Percentiles rank a stretch among this genome's conserved stretches.
Conservation (phyloP, 2,113 vertebrate species). For the Pandion haliaetus region DNA sequence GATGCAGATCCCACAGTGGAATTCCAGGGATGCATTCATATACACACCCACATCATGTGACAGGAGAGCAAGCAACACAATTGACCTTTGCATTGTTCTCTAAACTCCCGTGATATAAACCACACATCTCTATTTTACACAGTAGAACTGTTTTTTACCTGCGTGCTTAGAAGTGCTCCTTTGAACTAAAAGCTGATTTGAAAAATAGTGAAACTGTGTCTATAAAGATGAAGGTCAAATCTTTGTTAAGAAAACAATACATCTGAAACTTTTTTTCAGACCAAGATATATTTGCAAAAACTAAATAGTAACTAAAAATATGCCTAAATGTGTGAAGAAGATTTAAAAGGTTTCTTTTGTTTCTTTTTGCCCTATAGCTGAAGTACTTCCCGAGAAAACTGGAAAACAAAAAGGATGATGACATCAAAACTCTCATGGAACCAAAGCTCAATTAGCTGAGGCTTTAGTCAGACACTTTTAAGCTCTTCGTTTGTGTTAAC, state of each 20-base stretch:
- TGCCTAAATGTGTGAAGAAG: background rate
- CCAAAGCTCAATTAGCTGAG: background rate
- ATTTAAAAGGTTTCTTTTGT: background rate
- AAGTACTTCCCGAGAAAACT: background rate
- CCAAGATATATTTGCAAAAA: background rate
- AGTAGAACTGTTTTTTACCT: background rate
- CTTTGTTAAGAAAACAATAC: background rate
- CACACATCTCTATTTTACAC: constrained; percentile 28
- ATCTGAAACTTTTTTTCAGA: background rate
- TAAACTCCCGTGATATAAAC: constrained; percentile 40
- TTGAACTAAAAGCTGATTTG: constrained; percentile 28
- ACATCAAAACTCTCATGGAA: background rate
- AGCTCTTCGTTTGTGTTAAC: background rate
- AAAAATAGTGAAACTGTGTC: background rate
- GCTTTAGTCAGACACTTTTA: background rate
- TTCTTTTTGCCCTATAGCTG: background rate
- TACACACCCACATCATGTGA: constrained; percentile 59
- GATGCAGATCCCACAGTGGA: constrained; percentile 79
- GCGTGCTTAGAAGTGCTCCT: background rate
- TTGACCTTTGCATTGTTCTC: constrained; percentile 73
- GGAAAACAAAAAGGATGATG: background rate
- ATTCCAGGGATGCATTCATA: constrained; percentile 81
- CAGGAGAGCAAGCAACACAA: constrained; percentile 59
- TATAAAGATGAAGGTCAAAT: constrained; percentile 12
- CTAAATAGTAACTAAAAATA: constrained; percentile 47